These are phyloP conservation scores for Lutjanus campechanus DNA, from an alignment of 2,797 vertebrate genomes.

Conservation along the genomic window DNA sequence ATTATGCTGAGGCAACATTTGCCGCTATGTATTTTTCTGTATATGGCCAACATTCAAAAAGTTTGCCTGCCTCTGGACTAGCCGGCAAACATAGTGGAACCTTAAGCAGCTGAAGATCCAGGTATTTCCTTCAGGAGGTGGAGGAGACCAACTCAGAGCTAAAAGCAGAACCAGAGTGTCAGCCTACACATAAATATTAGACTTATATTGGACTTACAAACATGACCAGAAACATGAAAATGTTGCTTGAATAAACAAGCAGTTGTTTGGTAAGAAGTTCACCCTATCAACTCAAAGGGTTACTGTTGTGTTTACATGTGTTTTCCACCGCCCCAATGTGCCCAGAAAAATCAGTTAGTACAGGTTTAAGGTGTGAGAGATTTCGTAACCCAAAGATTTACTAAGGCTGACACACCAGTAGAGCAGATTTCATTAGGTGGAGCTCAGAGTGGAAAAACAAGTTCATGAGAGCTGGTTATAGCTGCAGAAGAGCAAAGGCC, in stretches of 20 bases:
- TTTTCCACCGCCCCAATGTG: background rate
- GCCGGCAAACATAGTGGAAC: background rate
- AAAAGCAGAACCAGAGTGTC: background rate
- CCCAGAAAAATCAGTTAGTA: background rate
- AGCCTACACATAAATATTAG: background rate
- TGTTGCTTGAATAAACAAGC: background rate
- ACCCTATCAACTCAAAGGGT: background rate
- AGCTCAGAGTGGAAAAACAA: conserved; percentile 16
- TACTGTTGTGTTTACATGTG: conserved; percentile 2
- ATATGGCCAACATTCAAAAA: too few relatives aligned
- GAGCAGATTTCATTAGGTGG: conserved; percentile 35
- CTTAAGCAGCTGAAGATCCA: background rate
- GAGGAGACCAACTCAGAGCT: background rate
- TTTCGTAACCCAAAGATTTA: background rate
- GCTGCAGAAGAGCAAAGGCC: conserved; percentile 5
- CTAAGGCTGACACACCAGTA: background rate
- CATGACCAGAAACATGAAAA: background rate
- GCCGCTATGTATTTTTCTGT: too few relatives aligned
- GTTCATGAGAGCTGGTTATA: conserved; percentile 23
- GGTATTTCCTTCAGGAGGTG: background rate
- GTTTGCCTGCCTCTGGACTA: too few relatives aligned
- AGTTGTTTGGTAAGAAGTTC: background rate
- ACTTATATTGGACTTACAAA: background rate
- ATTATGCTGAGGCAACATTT: too few relatives aligned
- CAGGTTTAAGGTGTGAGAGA: background rate